Conservation (phyloP, 2,888 invertebrate species). For the Zygogramma bicolorata region DNA sequence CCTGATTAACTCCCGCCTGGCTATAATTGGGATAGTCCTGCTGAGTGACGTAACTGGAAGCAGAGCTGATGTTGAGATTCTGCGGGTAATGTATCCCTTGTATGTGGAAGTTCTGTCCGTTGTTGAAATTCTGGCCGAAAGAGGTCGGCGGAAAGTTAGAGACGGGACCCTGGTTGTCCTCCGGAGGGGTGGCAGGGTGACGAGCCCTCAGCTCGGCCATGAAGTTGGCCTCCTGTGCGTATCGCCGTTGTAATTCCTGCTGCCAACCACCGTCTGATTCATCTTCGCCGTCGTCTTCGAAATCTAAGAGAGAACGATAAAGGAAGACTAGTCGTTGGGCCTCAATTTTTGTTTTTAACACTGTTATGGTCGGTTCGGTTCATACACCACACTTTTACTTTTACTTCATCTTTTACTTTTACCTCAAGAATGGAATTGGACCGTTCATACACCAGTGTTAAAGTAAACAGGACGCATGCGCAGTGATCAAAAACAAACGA, state of each 20-base stretch:
- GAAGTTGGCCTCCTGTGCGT: conserved; percentile 72
- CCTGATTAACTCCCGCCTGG: conserved; percentile 52
- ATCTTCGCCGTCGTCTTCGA: conserved; percentile 79
- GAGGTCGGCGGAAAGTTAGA: conserved; percentile 43
- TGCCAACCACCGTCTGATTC: conserved; percentile 72
- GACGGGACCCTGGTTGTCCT: conserved; percentile 54
- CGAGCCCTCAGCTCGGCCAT: conserved; percentile 71
- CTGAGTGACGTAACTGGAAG: conserved; percentile 46
- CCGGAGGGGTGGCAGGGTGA: conserved; percentile 65
- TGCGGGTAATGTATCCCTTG: conserved; percentile 52
- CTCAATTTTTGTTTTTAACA: background rate
- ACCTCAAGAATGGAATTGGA: too few relatives aligned
- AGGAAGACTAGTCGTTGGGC: background rate
- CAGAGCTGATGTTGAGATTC: conserved; percentile 44
- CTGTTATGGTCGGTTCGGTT: too few relatives aligned
- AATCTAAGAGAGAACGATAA: conserved; percentile 69
- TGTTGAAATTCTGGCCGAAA: conserved; percentile 45
- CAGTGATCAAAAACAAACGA: too few relatives aligned
- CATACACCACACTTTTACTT: too few relatives aligned
- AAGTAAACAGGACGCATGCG: too few relatives aligned
- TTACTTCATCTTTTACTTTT: too few relatives aligned
- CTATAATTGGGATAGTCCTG: conserved; percentile 54
- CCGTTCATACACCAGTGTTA: too few relatives aligned
- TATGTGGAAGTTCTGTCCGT: conserved; percentile 48
- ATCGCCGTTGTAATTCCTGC: conserved; percentile 71